Evolutionary conservation across 2,113 vertebrate species (phyloP).

Genomic region (Danionella cerebrum): DNA sequence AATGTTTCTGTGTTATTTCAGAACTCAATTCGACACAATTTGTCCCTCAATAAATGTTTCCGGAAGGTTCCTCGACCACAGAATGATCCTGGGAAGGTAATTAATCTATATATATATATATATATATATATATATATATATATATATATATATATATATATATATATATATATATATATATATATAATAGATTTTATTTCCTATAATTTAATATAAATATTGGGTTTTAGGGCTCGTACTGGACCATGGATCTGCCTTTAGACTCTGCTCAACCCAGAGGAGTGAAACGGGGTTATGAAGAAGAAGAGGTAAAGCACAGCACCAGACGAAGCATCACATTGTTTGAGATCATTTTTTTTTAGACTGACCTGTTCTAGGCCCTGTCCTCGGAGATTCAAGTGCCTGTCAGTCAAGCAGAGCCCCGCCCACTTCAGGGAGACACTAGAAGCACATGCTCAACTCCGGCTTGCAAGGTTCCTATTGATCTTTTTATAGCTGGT

Average conservation of each 20-base stretch:
- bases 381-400: slow-evolving; percentile 19
- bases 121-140: too few relatives aligned
- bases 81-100: slow-evolving; percentile 92
- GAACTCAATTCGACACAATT: slow-evolving; percentile 96
- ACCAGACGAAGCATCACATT: background rate
- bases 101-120: too few relatives aligned
- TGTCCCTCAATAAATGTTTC: slow-evolving; percentile 96
- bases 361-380: background rate
- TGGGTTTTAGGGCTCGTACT: slow-evolving; percentile 84
- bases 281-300: slow-evolving; percentile 77
- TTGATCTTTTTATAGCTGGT: background rate
- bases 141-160: too few relatives aligned
- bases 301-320: slow-evolving; percentile 62
- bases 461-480: slow-evolving; percentile 63
- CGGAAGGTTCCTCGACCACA: slow-evolving; percentile 92
- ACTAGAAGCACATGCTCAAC: slow-evolving; percentile 55
- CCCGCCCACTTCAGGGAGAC: slow-evolving; percentile 28
- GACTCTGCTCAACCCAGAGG: slow-evolving; percentile 59
- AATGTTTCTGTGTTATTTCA: slow-evolving; percentile 43
- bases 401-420: slow-evolving; percentile 32
- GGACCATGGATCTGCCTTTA: slow-evolving; percentile 88
- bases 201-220: background rate
- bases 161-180: too few relatives aligned
- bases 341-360: background rate
- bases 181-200: background rate